Conservation (phyloP, 2,888 invertebrate genomes). For the Limenitis camilla region DNA sequence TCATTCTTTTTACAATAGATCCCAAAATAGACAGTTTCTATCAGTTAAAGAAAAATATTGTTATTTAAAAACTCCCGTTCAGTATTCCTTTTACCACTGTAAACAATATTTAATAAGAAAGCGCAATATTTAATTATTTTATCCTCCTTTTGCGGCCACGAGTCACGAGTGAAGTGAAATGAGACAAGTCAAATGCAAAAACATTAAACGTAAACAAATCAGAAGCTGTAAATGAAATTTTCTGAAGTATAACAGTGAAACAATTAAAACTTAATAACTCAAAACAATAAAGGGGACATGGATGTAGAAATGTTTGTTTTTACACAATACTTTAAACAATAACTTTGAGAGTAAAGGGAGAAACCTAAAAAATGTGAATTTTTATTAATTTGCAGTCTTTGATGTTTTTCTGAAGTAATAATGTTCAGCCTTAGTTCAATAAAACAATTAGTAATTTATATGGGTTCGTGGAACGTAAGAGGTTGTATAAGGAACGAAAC, state of each 20-base stretch:
- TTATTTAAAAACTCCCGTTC: background rate
- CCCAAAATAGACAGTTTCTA: too few relatives aligned
- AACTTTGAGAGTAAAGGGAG: too few relatives aligned
- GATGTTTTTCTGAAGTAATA: too few relatives aligned
- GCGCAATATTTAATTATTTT: background rate
- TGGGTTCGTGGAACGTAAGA: too few relatives aligned
- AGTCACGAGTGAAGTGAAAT: constrained; percentile 14
- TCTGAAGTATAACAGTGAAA: constrained; percentile 30
- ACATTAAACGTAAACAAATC: constrained; percentile 33
- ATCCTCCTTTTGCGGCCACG: background rate
- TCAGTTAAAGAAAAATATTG: too few relatives aligned
- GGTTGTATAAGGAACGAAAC: too few relatives aligned
- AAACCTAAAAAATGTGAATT: too few relatives aligned
- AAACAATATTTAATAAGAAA: background rate
- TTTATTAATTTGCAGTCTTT: too few relatives aligned
- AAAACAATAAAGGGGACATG: constrained; percentile 22
- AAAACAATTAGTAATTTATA: too few relatives aligned
- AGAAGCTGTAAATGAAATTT: constrained; percentile 30
- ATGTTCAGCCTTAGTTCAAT: too few relatives aligned
- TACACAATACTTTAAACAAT: background rate
- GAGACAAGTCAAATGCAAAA: constrained; percentile 26
- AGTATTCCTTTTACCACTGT: background rate
- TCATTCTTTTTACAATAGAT: too few relatives aligned
- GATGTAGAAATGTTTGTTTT: background rate
- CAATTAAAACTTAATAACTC: constrained; percentile 34